These are phyloP conservation scores for Ophioninae sp. DNA, from an alignment of 2,888 invertebrate species.

Conservation along the genomic window DNA sequence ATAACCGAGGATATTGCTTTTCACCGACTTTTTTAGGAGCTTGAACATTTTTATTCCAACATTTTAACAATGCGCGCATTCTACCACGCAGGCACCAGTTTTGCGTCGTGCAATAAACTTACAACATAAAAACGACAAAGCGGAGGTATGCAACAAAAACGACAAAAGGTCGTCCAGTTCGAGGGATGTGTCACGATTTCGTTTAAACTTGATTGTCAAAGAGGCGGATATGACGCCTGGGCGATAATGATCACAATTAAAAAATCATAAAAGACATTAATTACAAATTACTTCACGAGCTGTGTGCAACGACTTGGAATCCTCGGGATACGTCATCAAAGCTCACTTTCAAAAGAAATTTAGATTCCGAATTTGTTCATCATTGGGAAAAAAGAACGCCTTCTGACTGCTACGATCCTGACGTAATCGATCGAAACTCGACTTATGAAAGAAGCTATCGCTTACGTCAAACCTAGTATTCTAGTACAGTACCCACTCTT, in stretches of 20 bases:
- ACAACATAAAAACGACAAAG: background rate
- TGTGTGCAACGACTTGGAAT: background rate
- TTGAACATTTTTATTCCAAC: conserved; percentile 7
- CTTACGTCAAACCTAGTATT: background rate
- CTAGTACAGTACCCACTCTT: background rate
- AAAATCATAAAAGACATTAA: background rate
- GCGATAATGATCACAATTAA: background rate
- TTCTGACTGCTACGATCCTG: background rate
- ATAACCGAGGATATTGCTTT: conserved; percentile 7
- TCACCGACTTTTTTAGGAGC: conserved; percentile 22
- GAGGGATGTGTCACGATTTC: background rate
- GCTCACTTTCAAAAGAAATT: background rate
- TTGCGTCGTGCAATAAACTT: conserved; percentile 6
- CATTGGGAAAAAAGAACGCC: background rate
- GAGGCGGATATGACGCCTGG: background rate
- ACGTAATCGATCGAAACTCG: background rate
- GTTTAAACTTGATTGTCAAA: background rate
- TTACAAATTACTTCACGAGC: background rate
- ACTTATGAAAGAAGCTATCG: too few species aligned
- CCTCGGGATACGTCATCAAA: background rate
- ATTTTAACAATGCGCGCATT: conserved; percentile 32
- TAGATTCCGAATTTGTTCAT: background rate
- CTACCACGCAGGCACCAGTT: background rate
- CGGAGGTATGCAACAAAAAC: background rate
- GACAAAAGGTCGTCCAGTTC: background rate